Evolutionary conservation across 2,888 invertebrate genomes (phyloP), one percentile per base, ranked within the genome.

Genomic region (Pollenia labialis): DNA sequence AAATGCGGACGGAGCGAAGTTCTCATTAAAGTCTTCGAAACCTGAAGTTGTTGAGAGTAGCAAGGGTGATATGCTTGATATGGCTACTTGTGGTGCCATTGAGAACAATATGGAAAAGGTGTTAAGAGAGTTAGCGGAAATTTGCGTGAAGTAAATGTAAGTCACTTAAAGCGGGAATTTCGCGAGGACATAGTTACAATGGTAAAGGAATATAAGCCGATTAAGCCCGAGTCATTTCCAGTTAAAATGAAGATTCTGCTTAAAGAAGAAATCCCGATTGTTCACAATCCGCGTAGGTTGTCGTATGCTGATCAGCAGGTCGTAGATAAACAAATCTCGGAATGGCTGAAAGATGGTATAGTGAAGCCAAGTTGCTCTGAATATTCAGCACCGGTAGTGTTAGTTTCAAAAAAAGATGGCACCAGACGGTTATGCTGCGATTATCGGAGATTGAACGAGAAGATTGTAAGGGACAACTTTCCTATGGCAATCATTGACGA

Each of bases 151-250:
- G 2, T 56, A 14, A 56, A 71, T 8, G 16, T 60, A 32, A 2
- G n/a, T 4, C 64, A 76, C 18, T 76, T 76, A 23, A 23, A 54
- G 14, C 9, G 18, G 8, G 44, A 76, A 7, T 9, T 46, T n/a
- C 16, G 10, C 14, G 11, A 42, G 11, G 18, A 52, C 3, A 11
- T 76, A 42, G 12, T 50, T 6, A 1, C 46, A 10, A 69, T 69
- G 58, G 18, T 79, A 10, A 56, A 68, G 3, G 8, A 56, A 92
- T 89, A 92, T 93, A 0, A 92, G 90, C 14, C 92, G 88, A n/a
- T 11, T 23, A 81, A 74, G 14, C 62, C 46, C 1, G 56, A 66
- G 8, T 32, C 14, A 10, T 42, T 16, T 4, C 74, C 69, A 0
- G 66, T 81, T 4, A 68, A 48, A 46, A 91, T 90, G 85, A 89